These are phyloP conservation scores for Aplodontia rufa DNA, from an alignment of 2,113 vertebrate species.

Conservation along the genomic window DNA sequence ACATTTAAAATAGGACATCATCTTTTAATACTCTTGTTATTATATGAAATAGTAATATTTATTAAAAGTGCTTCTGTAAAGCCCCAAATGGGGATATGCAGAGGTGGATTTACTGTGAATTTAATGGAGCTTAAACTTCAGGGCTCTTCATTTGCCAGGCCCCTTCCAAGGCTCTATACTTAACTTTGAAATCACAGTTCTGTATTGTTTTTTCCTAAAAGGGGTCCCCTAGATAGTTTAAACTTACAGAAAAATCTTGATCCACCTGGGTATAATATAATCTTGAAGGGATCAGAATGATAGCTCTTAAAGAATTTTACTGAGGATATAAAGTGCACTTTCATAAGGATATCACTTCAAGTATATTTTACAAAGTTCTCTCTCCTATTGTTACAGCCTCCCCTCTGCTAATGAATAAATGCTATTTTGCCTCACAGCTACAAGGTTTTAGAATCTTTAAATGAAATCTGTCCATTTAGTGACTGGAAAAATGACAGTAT, in stretches of 20 bases:
- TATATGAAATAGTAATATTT: constrained; percentile 42
- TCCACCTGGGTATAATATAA: neutral
- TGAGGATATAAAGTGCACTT: neutral
- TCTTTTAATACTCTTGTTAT: constrained; percentile 65
- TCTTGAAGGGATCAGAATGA: constrained; percentile 6
- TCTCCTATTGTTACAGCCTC: neutral
- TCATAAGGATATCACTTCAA: neutral
- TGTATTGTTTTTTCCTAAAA: constrained; percentile 13
- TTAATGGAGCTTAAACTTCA: constrained; percentile 44
- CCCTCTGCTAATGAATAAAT: neutral
- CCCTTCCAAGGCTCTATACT: neutral
- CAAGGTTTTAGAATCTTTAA: neutral
- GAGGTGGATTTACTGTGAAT: constrained; percentile 26
- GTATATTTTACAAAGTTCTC: neutral
- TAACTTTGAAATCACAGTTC: constrained; percentile 43
- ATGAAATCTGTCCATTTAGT: constrained; percentile 9
- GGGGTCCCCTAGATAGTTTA: neutral
- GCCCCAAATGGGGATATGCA: constrained; percentile 1
- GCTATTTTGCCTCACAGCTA: neutral
- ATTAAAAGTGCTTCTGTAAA: constrained; percentile 44
- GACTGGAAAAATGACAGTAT: neutral
- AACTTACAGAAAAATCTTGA: constrained; percentile 27
- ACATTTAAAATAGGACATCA: constrained; percentile 60
- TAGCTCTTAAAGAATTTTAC: neutral
- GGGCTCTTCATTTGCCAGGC: neutral